phyloP scores from a whole-genome alignment of 2,797 vertebrate genomes.

The Nannoperca obscura region DNA sequence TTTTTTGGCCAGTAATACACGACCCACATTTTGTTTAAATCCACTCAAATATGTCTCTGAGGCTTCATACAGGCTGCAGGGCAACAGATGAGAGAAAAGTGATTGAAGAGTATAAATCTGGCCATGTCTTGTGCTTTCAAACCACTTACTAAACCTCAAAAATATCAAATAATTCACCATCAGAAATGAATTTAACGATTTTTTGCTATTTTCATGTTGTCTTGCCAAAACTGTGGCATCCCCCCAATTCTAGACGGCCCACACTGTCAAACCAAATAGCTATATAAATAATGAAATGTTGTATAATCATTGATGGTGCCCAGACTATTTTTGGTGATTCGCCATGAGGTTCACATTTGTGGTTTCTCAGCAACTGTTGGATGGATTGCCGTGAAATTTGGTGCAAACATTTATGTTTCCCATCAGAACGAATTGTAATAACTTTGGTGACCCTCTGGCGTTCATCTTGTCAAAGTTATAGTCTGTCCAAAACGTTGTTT shows the following conservation, averaged over 20 bases:
- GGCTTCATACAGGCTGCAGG: conserved; percentile 36
- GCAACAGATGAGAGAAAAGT: conserved; percentile 35
- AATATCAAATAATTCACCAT: not conserved
- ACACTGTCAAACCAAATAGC: not conserved
- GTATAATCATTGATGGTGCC: too few relatives aligned
- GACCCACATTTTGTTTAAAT: conserved; percentile 71
- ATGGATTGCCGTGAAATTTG: not conserved
- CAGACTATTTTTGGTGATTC: too few relatives aligned
- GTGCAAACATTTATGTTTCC: too few relatives aligned
- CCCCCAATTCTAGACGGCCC: not conserved
- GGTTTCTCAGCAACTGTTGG: not conserved
- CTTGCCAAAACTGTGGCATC: not conserved
- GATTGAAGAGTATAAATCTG: conserved; percentile 7
- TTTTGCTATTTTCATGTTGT: conserved; percentile 15
- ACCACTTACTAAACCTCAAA: too few relatives aligned
- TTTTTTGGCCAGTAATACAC: conserved; percentile 59
- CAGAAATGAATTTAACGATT: not conserved
- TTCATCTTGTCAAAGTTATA: too few relatives aligned
- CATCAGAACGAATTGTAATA: too few relatives aligned
- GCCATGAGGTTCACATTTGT: not conserved
- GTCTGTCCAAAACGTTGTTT: too few relatives aligned
- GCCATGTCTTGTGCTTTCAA: not conserved
- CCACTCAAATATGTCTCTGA: conserved; percentile 46
- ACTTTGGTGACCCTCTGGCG: too few relatives aligned
- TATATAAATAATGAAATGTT: too few relatives aligned